Evolutionary conservation across 2,888 invertebrate species (phyloP), one percentile per base, ranked within the genome.

Genomic region (Cataglyphis livida): DNA sequence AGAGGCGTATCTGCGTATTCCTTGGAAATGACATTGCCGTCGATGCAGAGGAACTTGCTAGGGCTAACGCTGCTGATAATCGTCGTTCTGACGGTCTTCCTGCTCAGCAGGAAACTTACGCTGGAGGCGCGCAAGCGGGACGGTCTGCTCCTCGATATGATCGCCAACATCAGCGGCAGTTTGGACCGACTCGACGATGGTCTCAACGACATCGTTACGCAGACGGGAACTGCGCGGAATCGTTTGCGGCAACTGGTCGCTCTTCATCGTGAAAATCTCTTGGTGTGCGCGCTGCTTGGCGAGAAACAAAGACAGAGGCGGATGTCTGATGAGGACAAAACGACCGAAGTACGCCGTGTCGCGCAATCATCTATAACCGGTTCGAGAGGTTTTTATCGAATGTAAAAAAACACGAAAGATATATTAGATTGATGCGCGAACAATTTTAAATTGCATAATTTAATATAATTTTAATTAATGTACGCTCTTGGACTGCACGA

Each of bases 101-200:
- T 92, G 9, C 83, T 87, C 9, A 86, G 86, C 44, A 90, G 84
- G 32, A 84, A 78, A 48, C 66, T 89, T 68, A 70, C 44, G 3
- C 54, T 88, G 12, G 91, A 92, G 7, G 57, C 87, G 10, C 87
- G 87, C 10, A 87, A 83, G 28, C 88, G 87, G 28, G 82, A 90
- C 65, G 70, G 83, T 18, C 10, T 89, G 28, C 65, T 89, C 6
- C 87, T 91, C 25, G 91, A 91, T 68, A 87, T 92, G 84, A 87
- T 93, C 35, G 89, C 89, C 18, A 93, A 93, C 71, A 87, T 92
- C 35, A 93, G 92, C 87, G 91, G 82, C 35, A 89, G 88, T n/a
- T 64, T 93, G 51, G 92, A 93, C 70, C 88, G 87, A 25, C 75
- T 93, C 64, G 91, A 92, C 57, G 83, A 70, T n/a, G 90, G 90